A percentile compares a stretch with the other conserved stretches of the same genome.
Evolutionary conservation across 2,797 vertebrate species (phyloP).

Genomic region (Coregonus suidteri): DNA sequence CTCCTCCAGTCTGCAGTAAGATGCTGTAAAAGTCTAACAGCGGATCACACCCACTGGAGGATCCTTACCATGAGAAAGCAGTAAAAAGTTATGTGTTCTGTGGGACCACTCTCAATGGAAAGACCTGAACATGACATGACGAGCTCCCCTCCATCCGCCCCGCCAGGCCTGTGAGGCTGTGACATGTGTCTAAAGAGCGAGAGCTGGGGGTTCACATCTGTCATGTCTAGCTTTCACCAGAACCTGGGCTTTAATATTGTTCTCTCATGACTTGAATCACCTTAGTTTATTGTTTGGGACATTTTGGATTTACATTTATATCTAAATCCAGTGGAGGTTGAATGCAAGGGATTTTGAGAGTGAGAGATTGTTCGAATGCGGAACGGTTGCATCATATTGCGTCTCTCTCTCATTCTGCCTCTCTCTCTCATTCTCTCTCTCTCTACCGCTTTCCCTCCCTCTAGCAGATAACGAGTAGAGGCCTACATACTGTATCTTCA

Average conservation of each 20-base stretch:
- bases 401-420: too few species aligned
- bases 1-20: too few species aligned
- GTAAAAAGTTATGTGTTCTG: conserved; percentile 67
- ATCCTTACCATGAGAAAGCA: conserved; percentile 60
- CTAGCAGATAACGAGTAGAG: too few species aligned
- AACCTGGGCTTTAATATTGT: conserved; percentile 16
- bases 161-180: conserved; percentile 12
- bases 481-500: too few species aligned
- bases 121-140: conserved; percentile 56
- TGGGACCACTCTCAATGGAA: conserved; percentile 60
- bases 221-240: conserved; percentile 21
- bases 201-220: neutral
- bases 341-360: neutral
- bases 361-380: neutral
- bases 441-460: too few species aligned
- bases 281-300: neutral
- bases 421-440: too few species aligned
- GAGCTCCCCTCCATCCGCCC: conserved; percentile 40
- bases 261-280: conserved; percentile 24
- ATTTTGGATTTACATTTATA: neutral
- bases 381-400: neutral
- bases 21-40: conserved; percentile 61
- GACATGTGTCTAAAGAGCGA: conserved; percentile 41
- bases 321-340: neutral
- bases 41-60: conserved; percentile 64